These are phyloP conservation scores for Drosophila tristis DNA, from an alignment of 1,140 invertebrate species.

Conservation along the genomic window DNA sequence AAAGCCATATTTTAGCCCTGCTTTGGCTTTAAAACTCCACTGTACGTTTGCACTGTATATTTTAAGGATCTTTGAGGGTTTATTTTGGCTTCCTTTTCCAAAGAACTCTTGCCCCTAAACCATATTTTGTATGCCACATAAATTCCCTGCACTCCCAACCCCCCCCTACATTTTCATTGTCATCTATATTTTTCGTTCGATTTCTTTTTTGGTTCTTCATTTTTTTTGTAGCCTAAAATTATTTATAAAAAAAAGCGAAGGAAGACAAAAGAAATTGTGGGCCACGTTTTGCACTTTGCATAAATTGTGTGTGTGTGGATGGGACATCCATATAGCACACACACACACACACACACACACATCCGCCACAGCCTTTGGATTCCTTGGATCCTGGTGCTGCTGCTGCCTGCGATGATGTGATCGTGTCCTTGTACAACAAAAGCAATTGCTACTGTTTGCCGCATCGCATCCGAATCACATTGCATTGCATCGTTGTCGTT, in stretches of 20 bases:
- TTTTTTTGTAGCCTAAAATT: conserved; percentile 33
- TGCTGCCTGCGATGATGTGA: conserved; percentile 19
- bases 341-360: too few relatives aligned
- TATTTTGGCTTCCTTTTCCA: conserved; percentile 4
- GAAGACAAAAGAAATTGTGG: conserved; percentile 45
- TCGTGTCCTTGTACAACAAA: conserved; percentile 83
- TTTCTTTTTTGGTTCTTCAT: conserved; percentile 11
- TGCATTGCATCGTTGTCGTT: conserved; percentile 2
- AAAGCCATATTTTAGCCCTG: background rate
- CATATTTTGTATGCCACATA: conserved; percentile 1
- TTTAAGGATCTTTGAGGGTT: conserved; percentile 27
- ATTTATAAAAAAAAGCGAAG: conserved; percentile 48
- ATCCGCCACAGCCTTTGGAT: background rate
- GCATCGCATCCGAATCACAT: conserved; percentile 48
- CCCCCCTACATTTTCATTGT: conserved; percentile 28
- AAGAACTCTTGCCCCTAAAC: conserved; percentile 26
- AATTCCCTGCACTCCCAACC: too few relatives aligned
- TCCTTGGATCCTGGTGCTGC: conserved; percentile 20
- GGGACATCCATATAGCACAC: too few relatives aligned
- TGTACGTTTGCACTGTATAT: conserved; percentile 2
- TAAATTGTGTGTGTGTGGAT: conserved; percentile 58
- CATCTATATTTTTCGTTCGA: conserved; percentile 26
- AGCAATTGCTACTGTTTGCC: conserved; percentile 83
- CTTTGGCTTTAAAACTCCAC: background rate
- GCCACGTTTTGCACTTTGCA: conserved; percentile 78